These are phyloP conservation scores for Ataeniobius toweri DNA, from an alignment of 2,797 vertebrate species.

Conservation along the genomic window DNA sequence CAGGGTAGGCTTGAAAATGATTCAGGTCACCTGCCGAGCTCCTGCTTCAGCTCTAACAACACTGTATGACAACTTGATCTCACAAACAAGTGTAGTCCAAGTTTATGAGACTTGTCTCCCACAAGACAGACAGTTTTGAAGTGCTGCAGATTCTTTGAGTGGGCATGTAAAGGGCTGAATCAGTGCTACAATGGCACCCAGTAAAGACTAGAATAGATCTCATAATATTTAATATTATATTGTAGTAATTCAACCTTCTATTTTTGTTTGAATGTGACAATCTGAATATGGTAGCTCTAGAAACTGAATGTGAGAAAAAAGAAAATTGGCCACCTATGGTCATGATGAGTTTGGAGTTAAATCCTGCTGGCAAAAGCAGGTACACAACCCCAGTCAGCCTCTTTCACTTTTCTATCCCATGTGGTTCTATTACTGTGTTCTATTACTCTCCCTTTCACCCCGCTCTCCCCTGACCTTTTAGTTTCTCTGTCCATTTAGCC, in stretches of 20 bases:
- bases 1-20: not conserved
- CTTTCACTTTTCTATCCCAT: slow-evolving; percentile 33
- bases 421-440: slow-evolving; percentile 50
- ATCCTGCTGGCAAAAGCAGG: slow-evolving; percentile 44
- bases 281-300: slow-evolving; percentile 4
- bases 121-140: not conserved
- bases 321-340: slow-evolving; percentile 30
- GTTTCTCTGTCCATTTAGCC: slow-evolving; percentile 52
- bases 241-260: not conserved
- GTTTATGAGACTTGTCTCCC: not conserved
- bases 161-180: not conserved
- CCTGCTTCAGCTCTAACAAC: not conserved
- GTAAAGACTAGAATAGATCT: no score
- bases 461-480: slow-evolving; percentile 43
- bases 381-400: slow-evolving; percentile 44
- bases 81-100: not conserved
- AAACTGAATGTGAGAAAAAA: not conserved
- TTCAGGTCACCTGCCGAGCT: not conserved
- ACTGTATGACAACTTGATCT: not conserved
- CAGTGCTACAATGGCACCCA: no score
- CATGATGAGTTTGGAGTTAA: slow-evolving; percentile 51
- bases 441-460: slow-evolving; percentile 58
- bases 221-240: no score
- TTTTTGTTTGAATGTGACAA: slow-evolving; percentile 9
- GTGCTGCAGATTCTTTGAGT: not conserved